Percentiles rank a stretch among this genome's conserved stretches.
These are phyloP conservation scores for Cotesia vestalis DNA, from an alignment of 1,140 invertebrate species.

Conservation along the genomic window DNA sequence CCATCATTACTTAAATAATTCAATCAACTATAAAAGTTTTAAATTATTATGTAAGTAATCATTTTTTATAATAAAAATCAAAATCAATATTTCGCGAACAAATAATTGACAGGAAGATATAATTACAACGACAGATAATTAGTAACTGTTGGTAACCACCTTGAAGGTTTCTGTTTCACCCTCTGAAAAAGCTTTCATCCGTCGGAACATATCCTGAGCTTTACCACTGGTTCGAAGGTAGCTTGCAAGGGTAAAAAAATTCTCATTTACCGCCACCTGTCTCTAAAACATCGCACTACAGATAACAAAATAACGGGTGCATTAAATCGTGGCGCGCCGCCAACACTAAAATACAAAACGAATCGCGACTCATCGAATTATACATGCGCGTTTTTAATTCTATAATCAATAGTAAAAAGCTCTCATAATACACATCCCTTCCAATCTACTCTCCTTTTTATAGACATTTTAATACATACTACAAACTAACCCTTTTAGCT, in stretches of 20 bases:
- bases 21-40: no score
- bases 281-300: neutral
- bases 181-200: neutral
- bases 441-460: slow-evolving; percentile 29
- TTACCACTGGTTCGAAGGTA: slow-evolving; percentile 32
- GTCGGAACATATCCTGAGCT: slow-evolving; percentile 19
- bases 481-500: slow-evolving; percentile 39
- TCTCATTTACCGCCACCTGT: slow-evolving; percentile 22
- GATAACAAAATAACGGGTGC: neutral
- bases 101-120: neutral
- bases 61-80: no score
- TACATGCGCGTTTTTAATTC: slow-evolving; percentile 63
- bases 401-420: slow-evolving; percentile 63
- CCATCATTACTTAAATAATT: no score
- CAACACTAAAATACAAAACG: slow-evolving; percentile 32
- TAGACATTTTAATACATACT: slow-evolving; percentile 35
- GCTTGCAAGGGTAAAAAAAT: slow-evolving; percentile 22
- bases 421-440: slow-evolving; percentile 45
- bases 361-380: slow-evolving; percentile 54
- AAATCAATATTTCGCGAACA: neutral
- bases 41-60: no score
- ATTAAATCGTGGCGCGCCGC: slow-evolving; percentile 31
- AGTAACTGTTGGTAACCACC: no score
- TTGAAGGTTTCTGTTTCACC: slow-evolving; percentile 10
- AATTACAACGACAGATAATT: slow-evolving; percentile 10